Conservation (phyloP, 2,888 invertebrate species). For the Cinara cedri region DNA sequence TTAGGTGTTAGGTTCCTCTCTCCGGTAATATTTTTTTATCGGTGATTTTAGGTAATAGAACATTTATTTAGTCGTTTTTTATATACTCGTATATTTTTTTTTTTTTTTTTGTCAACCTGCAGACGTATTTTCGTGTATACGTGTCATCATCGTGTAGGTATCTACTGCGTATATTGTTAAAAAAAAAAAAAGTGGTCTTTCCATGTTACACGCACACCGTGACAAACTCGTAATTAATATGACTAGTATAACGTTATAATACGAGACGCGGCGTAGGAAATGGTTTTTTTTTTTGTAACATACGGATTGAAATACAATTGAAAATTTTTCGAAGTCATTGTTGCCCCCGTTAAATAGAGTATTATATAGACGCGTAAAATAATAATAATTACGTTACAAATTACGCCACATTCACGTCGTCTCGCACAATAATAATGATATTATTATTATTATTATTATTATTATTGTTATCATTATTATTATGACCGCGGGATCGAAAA, state of each 20-base stretch:
- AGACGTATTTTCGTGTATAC: too few species aligned
- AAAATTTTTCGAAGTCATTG: neutral
- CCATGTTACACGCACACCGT: conserved; percentile 1
- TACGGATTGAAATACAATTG: conserved; percentile 7
- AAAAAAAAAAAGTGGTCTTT: neutral
- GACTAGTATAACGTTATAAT: neutral
- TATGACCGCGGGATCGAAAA: too few species aligned
- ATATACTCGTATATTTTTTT: too few species aligned
- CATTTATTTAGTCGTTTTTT: too few species aligned
- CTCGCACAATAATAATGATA: neutral
- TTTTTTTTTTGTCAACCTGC: too few species aligned
- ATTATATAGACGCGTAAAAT: conserved; percentile 11
- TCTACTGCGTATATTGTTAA: neutral
- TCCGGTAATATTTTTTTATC: too few species aligned
- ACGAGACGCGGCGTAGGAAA: too few species aligned
- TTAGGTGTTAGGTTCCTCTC: too few species aligned
- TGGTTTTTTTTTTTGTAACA: neutral
- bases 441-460: neutral
- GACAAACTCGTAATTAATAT: neutral
- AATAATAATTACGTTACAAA: conserved; percentile 22
- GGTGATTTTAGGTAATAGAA: too few species aligned
- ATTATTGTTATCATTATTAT: too few species aligned
- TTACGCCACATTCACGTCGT: neutral
- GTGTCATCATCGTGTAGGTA: too few species aligned
- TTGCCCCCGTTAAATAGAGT: neutral